Evolutionary conservation across 2,113 vertebrate genomes (phyloP), one percentile per base, ranked within the genome.

Genomic region (Bucco capensis): DNA sequence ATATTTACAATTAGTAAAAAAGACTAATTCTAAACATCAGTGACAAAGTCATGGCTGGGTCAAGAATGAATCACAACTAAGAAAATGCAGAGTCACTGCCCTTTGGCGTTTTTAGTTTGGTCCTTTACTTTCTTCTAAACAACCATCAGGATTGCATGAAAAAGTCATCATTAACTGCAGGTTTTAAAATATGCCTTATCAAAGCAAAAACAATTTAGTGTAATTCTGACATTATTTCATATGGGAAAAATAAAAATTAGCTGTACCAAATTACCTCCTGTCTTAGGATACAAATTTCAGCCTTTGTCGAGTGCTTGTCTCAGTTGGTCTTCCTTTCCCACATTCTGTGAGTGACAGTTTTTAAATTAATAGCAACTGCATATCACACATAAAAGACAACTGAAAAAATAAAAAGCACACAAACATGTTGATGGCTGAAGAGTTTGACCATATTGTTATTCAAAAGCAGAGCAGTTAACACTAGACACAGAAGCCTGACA

Each of bases 331-430:
- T 96, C 82, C 40, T 90, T 94, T 91, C 83, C 66, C 88, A 88
- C 60, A 31, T 61, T 86, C 73, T 62, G 9, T 93, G 94, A 97
- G 44, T 97, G 97, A 90, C 96, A 96, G 91, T 69, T 97, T 97
- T 96, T 92, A 97, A 97, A 97, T 97, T 96, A 97, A 94, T 80
- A 96, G 65, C 72, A 90, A 87, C 71, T 93, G 95, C 92, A 83
- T 69, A 28, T 93, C 93, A 85, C 81, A 93, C 35, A 93, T 83
- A 89, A 90, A 96, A 88, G 67, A 90, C 60, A 80, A 56, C 9
- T 72, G 50, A 69, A 88, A 89, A 89, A 90, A 81, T 38, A 61
- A 76, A 94, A 96, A 91, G 40, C 57, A 86, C 24, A 78, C 40
- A 83, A 89, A 83, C 56, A 24, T 57, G 21, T 75, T 92, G 66